Evolutionary conservation across 2,113 vertebrate genomes (phyloP), one percentile per base, ranked within the genome.

Genomic region (Butastur rufipennis): DNA sequence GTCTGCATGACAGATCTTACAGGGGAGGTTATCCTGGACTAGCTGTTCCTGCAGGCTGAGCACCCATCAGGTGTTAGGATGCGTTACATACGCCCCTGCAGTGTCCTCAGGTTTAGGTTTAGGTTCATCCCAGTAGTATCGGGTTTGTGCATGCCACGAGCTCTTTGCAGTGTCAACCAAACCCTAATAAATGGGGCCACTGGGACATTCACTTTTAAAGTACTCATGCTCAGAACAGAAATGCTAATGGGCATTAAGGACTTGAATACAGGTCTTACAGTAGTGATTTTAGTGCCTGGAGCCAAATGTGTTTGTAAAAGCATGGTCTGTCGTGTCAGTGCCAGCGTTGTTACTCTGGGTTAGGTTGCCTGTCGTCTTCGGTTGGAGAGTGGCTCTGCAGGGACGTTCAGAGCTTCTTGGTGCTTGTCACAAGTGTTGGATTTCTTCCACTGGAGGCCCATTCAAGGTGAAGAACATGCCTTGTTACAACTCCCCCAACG

Each of bases 41-140:
- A 40, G 31, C 55, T 78, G 13, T 68, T 90, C 9, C 31, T 27
- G 18, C 40, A 36, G 55, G 12, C 36, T 90, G 21, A 47, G 48
- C 22, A 52, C 21, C 21, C 18, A 5, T 47, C 9, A 42, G 53
- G 14, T 26, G 13, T 22, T 73, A 32, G 22, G 19, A 59, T 27
- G 11, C 4, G 0, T 65, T 68, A 34, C 0, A 0, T 45, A 13
- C 29, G 26, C 10, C 13, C 50, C 45, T 47, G 21, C 20, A 78
- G 31, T 0, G 0, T 45, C 32, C 16, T 43, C 40, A 16, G 47
- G 36, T 81, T 80, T 72, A 68, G 26, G 50, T 81, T 80, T 72
- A 68, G 20, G 23, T 83, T 94, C 32, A 50, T 58, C 38, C 15
- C 3, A 2, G 19, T 42, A 16, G 16, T 29, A 22, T 22, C 0